Conservation (phyloP, 2,888 invertebrate species). For the Omphaloscelis lunosa region DNA sequence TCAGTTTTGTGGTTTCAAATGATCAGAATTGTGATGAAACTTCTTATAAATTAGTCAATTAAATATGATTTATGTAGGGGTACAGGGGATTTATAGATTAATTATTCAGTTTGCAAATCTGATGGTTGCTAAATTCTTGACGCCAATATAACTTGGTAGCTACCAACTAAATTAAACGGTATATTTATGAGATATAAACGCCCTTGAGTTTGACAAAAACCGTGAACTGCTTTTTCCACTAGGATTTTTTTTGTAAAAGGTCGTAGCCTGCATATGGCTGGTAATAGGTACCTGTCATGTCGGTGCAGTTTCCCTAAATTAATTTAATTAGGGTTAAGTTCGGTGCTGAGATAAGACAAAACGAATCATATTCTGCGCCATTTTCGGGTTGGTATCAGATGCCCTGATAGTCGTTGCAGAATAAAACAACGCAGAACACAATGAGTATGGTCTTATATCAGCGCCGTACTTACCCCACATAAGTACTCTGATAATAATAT, state of each 20-base stretch:
- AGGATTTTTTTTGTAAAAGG: neutral
- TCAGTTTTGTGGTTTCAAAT: constrained; percentile 7
- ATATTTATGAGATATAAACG: neutral
- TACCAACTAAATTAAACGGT: neutral
- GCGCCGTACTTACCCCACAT: no score
- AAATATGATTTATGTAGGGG: neutral
- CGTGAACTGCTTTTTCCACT: no score
- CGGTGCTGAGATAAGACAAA: no score
- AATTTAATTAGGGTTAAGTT: neutral
- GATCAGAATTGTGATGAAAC: constrained; percentile 29
- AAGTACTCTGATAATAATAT: no score
- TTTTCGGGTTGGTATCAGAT: no score
- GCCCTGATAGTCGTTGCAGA: no score
- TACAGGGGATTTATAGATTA: constrained; percentile 10
- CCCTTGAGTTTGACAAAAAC: no score
- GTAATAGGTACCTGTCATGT: neutral
- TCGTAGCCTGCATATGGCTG: neutral
- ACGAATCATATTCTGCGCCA: no score
- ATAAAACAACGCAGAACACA: no score
- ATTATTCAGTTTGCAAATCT: constrained; percentile 6
- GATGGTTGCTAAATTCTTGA: constrained; percentile 6
- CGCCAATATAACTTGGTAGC: neutral
- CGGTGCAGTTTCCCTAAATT: no score
- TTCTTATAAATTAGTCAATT: neutral
- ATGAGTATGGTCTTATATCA: no score